phyloP scores from a whole-genome alignment of 2,888 invertebrate species.

The Lochmaea crataegi region DNA sequence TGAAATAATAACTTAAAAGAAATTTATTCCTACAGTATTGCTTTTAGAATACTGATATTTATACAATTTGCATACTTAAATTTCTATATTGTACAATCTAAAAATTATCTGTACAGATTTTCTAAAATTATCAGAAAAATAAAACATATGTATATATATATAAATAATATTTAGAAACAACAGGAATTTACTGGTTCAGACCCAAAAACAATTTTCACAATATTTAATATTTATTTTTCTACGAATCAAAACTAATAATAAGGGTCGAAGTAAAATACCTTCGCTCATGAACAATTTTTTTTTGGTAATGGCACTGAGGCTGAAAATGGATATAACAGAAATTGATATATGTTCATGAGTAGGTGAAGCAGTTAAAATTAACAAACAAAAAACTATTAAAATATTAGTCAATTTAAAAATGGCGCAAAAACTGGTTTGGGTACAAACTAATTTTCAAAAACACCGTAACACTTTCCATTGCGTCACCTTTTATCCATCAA shows the following conservation, averaged over 20 bases:
- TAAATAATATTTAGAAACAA: slow-evolving; percentile 50
- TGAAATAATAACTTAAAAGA: slow-evolving; percentile 49
- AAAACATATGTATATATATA: slow-evolving; percentile 58
- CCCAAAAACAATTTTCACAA: slow-evolving; percentile 16
- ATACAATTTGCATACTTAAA: slow-evolving; percentile 50
- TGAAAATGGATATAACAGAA: background rate
- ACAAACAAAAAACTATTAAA: slow-evolving; percentile 12
- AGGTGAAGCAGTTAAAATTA: slow-evolving; percentile 16
- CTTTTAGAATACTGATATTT: slow-evolving; percentile 55
- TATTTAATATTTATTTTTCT: background rate
- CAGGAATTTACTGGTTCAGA: slow-evolving; percentile 26
- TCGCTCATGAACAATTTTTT: slow-evolving; percentile 9
- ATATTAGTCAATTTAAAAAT: slow-evolving; percentile 27
- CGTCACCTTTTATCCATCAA: slow-evolving; percentile 27
- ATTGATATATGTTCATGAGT: slow-evolving; percentile 16
- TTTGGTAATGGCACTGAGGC: slow-evolving; percentile 14
- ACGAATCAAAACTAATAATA: background rate
- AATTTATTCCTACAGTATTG: slow-evolving; percentile 56
- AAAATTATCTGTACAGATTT: slow-evolving; percentile 53
- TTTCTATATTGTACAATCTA: slow-evolving; percentile 46
- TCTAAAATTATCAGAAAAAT: slow-evolving; percentile 56
- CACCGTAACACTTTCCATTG: slow-evolving; percentile 27
- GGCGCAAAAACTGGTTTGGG: slow-evolving; percentile 19
- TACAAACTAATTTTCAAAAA: slow-evolving; percentile 22
- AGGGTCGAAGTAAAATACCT: background rate